These are phyloP conservation scores for Lithophane leautieri DNA, from an alignment of 2,888 invertebrate species.

Conservation along the genomic window DNA sequence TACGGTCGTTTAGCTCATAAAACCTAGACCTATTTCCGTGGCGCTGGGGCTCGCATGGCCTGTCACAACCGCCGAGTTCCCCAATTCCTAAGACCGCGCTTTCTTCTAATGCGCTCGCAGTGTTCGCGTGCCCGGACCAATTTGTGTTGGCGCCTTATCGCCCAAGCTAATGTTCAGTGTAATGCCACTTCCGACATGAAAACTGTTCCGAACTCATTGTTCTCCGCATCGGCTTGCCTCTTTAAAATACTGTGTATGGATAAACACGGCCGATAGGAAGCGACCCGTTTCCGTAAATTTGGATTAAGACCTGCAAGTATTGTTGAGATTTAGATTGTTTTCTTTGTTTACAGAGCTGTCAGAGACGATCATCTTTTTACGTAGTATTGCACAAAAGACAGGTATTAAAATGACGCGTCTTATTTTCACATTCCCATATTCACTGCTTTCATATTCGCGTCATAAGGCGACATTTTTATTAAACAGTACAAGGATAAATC, in stretches of 20 bases:
- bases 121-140: constrained; percentile 85
- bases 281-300: constrained; percentile 73
- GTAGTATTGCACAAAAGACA: constrained; percentile 22
- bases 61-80: constrained; percentile 57
- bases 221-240: constrained; percentile 71
- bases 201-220: constrained; percentile 84
- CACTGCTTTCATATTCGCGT: constrained; percentile 54
- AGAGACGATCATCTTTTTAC: constrained; percentile 29
- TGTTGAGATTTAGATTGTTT: constrained; percentile 62
- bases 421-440: constrained; percentile 47
- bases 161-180: constrained; percentile 87
- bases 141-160: constrained; percentile 88
- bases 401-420: constrained; percentile 32
- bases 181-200: constrained; percentile 89
- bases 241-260: constrained; percentile 76
- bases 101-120: constrained; percentile 74
- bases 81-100: constrained; percentile 68
- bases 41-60: constrained; percentile 32
- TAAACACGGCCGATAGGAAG: constrained; percentile 73
- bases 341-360: constrained; percentile 48
- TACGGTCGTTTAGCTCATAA: constrained; percentile 52
- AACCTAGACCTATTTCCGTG: constrained; percentile 49
- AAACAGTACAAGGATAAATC: constrained; percentile 75
- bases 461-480: constrained; percentile 74
- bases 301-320: constrained; percentile 66